phyloP scores from a whole-genome alignment of 2,797 vertebrate genomes.

The Tokudaia tokunoshimensis region DNA sequence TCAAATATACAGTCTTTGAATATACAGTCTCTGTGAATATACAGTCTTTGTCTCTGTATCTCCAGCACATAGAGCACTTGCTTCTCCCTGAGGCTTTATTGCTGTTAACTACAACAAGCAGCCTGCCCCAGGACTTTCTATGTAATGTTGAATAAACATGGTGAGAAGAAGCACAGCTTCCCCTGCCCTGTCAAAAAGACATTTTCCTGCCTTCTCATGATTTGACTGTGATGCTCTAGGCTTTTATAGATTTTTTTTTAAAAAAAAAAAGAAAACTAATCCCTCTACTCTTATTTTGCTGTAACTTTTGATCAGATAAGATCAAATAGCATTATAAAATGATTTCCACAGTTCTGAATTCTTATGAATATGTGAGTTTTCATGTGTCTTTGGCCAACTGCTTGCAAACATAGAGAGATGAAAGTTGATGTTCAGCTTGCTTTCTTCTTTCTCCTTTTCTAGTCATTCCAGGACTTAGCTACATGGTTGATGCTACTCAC shows the following conservation, averaged over 20 bases:
- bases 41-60: background rate
- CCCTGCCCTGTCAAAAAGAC: background rate
- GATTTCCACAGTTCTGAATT: background rate
- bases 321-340: background rate
- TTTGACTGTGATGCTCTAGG: background rate
- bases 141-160: no score
- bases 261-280: background rate
- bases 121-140: background rate
- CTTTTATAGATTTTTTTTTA: background rate
- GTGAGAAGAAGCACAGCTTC: background rate
- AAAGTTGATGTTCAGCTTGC: background rate
- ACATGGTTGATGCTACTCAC: background rate
- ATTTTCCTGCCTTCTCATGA: background rate
- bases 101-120: background rate
- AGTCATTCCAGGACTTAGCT: background rate
- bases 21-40: no score
- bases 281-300: background rate
- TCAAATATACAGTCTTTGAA: background rate
- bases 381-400: background rate
- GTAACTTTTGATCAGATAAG: background rate
- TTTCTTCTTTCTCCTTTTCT: background rate
- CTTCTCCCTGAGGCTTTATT: background rate
- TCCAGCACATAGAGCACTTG: background rate
- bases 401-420: background rate
- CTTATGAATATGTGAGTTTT: background rate